Evolutionary conservation across 2,113 vertebrate species (phyloP), one percentile per base, ranked within the genome.

Genomic region (Morone saxatilis): DNA sequence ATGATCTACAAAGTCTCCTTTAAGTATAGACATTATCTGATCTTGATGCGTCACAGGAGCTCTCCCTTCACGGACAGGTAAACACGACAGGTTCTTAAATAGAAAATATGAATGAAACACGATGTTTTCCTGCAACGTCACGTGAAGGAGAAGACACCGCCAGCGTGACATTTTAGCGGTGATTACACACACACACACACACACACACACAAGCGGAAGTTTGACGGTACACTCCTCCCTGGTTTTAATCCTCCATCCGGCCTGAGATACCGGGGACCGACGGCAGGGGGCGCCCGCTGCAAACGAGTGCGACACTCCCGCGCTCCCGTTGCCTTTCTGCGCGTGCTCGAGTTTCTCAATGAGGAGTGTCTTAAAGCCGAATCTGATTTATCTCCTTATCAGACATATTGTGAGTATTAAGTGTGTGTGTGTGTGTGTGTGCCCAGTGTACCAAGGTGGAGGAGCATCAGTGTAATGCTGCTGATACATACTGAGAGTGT

Each of bases 261-360:
- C 47, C 48, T 9, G 75, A 14, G 7, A n/a, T 65, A 19, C 36
- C 1, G 19, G 13, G 6, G 4, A 0, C 1, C 0, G 54, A 0
- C 92, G 61, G 73, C 75, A 89, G 91, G 48, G 56, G 90, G 86
- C 81, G 73, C 48, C n/a, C 0, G 22, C 43, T n/a, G 7, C 73
- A 60, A 56, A 17, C 36, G 40, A 76, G 20, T 25, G 20, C 7
- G 13, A 61, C 0, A 16, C 12, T 11, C 3, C 16, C 43, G 66
- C 53, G 25, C n/a, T 74, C 69, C 69, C 38, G 31, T 10, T 31
- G 10, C 6, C 8, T 1, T 16, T 16, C 22, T 54, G 85, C 62
- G 22, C 80, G 53, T 56, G 47, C 77, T 7, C 38, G 12, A 62
- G 20, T 14, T 57, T 25, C 43, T 60, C 25, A 71, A 7, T 11